phyloP scores from a whole-genome alignment of 1,140 invertebrate species.

The Drosophila triauraria region DNA sequence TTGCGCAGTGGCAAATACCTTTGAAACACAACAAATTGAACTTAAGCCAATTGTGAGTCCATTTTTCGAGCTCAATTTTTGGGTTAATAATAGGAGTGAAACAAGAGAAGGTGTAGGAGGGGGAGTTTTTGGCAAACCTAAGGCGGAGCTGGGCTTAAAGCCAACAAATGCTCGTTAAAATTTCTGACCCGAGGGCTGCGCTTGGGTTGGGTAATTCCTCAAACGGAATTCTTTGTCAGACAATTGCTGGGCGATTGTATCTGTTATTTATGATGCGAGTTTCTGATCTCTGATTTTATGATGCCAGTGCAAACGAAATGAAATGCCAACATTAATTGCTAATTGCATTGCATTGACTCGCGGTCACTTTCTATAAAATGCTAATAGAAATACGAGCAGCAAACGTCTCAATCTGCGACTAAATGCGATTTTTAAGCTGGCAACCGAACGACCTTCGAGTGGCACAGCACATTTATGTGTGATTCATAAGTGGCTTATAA shows the following conservation, averaged over 20 bases:
- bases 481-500: slow-evolving; percentile 26
- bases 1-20: slow-evolving; percentile 34
- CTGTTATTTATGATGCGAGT: slow-evolving; percentile 59
- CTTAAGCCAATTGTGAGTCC: slow-evolving; percentile 33
- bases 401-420: slow-evolving; percentile 50
- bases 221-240: slow-evolving; percentile 67
- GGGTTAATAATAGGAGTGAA: slow-evolving; percentile 12
- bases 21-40: slow-evolving; percentile 39
- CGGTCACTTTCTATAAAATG: slow-evolving; percentile 75
- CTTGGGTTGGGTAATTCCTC: slow-evolving; percentile 64
- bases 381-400: slow-evolving; percentile 53
- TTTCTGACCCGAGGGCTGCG: slow-evolving; percentile 69
- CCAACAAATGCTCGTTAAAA: slow-evolving; percentile 65
- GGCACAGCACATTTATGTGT: slow-evolving; percentile 23
- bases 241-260: slow-evolving; percentile 70
- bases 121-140: slow-evolving; percentile 49
- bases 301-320: slow-evolving; percentile 40
- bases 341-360: slow-evolving; percentile 68
- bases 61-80: slow-evolving; percentile 31
- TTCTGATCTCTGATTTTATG: slow-evolving; percentile 29
- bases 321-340: slow-evolving; percentile 74
- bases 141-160: slow-evolving; percentile 40
- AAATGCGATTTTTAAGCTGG: slow-evolving; percentile 46
- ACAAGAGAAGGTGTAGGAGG: background rate
- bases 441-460: slow-evolving; percentile 65